Conservation (phyloP, 2,888 invertebrate species). For the Nasonovia ribisnigri region DNA sequence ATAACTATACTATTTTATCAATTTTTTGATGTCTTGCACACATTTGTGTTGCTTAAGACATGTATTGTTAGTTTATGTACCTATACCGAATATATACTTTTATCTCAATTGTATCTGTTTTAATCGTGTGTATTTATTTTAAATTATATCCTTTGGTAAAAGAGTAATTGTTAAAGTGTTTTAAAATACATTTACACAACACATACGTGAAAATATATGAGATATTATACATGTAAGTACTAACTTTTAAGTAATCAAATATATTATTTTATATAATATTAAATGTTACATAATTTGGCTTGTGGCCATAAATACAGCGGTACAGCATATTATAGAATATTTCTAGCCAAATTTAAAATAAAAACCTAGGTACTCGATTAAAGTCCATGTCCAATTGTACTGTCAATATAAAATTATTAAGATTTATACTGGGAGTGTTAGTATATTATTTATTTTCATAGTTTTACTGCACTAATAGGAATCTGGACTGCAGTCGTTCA, state of each 20-base stretch:
- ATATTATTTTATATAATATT: not conserved
- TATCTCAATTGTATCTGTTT: not conserved
- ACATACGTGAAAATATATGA: accelerated
- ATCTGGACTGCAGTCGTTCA: not conserved
- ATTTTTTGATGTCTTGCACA: not conserved
- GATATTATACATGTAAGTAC: not conserved
- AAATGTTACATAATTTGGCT: not conserved
- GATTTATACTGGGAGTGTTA: not conserved
- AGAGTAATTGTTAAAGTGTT: not conserved
- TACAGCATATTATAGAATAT: not conserved
- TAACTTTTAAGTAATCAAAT: not conserved
- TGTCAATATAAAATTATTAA: not conserved
- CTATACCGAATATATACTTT: not conserved
- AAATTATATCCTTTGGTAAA: not conserved
- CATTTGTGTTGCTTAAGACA: not conserved
- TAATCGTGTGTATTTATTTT: not conserved
- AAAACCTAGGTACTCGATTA: no score
- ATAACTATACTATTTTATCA: not conserved
- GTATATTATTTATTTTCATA: not conserved
- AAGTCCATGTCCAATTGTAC: not conserved
- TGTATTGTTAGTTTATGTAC: not conserved
- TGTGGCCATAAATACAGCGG: not conserved
- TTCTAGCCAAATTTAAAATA: not conserved
- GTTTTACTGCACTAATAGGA: not conserved
- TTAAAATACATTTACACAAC: not conserved